Evolutionary conservation across 2,113 vertebrate species (phyloP).

Genomic region (Oreochromis aureus): DNA sequence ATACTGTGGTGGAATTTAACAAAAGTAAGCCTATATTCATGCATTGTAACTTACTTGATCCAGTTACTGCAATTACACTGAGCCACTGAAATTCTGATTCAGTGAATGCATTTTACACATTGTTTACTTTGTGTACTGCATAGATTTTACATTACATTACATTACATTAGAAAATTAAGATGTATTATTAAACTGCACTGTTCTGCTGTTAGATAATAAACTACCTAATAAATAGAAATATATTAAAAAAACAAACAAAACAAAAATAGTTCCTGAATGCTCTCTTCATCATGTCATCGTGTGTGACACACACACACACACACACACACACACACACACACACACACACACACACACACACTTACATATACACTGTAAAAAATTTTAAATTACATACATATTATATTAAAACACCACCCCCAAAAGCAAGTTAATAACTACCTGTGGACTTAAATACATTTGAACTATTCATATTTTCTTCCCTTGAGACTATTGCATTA

Average conservation of each 20-base stretch:
- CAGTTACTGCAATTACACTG: background rate
- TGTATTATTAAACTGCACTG: background rate
- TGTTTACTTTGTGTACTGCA: background rate
- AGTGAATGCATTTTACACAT: background rate
- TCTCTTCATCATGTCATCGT: background rate
- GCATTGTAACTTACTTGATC: background rate
- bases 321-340: no score
- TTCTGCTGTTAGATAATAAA: background rate
- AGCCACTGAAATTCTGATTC: background rate
- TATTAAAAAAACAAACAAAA: background rate
- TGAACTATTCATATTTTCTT: background rate
- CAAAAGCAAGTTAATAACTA: background rate
- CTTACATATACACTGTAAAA: background rate
- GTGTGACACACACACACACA: no score
- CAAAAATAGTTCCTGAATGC: background rate
- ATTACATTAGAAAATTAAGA: background rate
- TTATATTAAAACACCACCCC: background rate
- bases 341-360: no score
- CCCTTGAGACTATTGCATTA: background rate
- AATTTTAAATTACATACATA: background rate
- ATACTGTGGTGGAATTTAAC: background rate
- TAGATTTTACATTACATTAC: background rate
- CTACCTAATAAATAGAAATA: background rate
- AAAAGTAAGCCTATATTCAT: background rate
- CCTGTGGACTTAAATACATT: background rate